Conservation (phyloP, 1,140 invertebrate genomes). For the Leptinotarsa defecta region DNA sequence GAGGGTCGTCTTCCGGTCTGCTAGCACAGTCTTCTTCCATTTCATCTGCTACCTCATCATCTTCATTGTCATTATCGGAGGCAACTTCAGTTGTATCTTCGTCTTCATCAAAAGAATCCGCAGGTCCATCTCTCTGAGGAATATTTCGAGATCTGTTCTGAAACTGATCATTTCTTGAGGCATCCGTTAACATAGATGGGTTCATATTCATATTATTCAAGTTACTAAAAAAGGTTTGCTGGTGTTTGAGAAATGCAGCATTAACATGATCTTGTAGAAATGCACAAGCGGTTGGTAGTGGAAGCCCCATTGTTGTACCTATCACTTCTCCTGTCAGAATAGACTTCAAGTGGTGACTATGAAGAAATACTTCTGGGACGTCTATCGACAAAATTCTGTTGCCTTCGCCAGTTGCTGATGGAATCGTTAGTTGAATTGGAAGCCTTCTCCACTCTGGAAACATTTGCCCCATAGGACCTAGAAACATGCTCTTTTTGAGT, state of each 20-base stretch:
- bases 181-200: background rate
- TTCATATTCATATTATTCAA: slow-evolving; percentile 10
- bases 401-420: slow-evolving; percentile 60
- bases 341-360: slow-evolving; percentile 63
- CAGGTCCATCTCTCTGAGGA: slow-evolving; percentile 64
- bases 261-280: slow-evolving; percentile 85
- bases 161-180: slow-evolving; percentile 11
- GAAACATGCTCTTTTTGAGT: background rate
- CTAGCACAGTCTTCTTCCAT: slow-evolving; percentile 74
- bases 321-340: slow-evolving; percentile 81
- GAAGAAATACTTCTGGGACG: slow-evolving; percentile 79
- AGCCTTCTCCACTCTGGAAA: slow-evolving; percentile 55
- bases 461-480: slow-evolving; percentile 47
- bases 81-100: slow-evolving; percentile 76
- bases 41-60: slow-evolving; percentile 71
- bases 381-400: slow-evolving; percentile 64
- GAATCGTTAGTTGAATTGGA: slow-evolving; percentile 61
- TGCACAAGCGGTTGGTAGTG: slow-evolving; percentile 74
- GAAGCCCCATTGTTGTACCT: slow-evolving; percentile 80
- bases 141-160: slow-evolving; percentile 10
- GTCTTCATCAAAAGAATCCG: slow-evolving; percentile 76
- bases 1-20: slow-evolving; percentile 79
- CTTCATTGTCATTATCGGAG: slow-evolving; percentile 60
- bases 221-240: slow-evolving; percentile 23
- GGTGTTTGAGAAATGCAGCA: slow-evolving; percentile 59